Evolutionary conservation across 2,888 invertebrate species (phyloP).

Genomic region (Leptinotarsa peninsularis): DNA sequence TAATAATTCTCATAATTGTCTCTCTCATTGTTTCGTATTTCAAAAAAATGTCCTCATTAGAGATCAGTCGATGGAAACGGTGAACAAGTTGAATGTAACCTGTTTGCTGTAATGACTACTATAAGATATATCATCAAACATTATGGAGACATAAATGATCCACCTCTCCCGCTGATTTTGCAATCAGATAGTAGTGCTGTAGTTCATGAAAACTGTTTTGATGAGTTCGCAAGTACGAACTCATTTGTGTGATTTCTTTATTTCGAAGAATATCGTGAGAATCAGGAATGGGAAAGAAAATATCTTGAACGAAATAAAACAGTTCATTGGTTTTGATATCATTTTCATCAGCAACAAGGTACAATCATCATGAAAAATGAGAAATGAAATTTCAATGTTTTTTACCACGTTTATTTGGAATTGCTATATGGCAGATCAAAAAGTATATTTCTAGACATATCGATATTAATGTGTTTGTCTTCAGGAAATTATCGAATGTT

Average conservation of each 20-base stretch:
- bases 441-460: too few relatives aligned
- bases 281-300: too few relatives aligned
- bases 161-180: constrained; percentile 5
- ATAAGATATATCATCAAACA: constrained; percentile 13
- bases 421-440: too few relatives aligned
- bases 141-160: constrained; percentile 16
- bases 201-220: constrained; percentile 3
- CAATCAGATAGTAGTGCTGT: background rate
- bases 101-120: constrained; percentile 4
- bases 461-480: too few relatives aligned
- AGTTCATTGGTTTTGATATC: too few relatives aligned
- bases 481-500: too few relatives aligned
- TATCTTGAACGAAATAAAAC: background rate
- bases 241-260: background rate
- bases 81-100: constrained; percentile 1
- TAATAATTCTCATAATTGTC: background rate
- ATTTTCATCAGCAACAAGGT: too few relatives aligned
- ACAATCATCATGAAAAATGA: too few relatives aligned
- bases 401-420: too few relatives aligned
- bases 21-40: constrained; percentile 5
- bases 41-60: constrained; percentile 13
- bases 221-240: background rate
- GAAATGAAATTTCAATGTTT: too few relatives aligned
- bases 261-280: background rate
- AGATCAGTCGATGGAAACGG: background rate